Base-by-base conservation (phyloP, 2,113 vertebrate species). In the Baryphthengus martii region DNA sequence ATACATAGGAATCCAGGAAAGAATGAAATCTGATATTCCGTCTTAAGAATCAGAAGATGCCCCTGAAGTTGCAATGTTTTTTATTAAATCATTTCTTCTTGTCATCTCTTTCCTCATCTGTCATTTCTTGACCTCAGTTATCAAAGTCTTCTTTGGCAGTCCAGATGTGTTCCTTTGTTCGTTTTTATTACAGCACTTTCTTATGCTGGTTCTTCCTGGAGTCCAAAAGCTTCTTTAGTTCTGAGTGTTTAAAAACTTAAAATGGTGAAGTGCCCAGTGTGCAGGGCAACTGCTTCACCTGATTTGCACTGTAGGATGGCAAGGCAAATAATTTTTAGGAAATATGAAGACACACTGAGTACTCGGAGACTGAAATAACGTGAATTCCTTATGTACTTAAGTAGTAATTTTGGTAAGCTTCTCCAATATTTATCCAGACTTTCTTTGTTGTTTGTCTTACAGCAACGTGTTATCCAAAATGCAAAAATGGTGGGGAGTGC, bases 401-500 rank as follows among this genome's bases (percentile, higher is more conserved):
- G 9, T 26, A 55, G 13, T 23, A 65, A 37, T 26, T 90, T 78
- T 11, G 50, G 3, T 80, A 44, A 79, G 20, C 21, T 68, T 79
- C 49, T 52, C 8, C 18, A 50, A 0, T 47, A 75, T 40, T 92
- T 88, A 84, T 59, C 31, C 49, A 70, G 11, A 4, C 23, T 92
- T 86, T 77, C 10, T 76, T 90, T 92, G 11, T 79, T 73, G 11
- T 52, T 29, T 91, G 21, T 91, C 47, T 92, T 95, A 56, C 59
- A 97, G 97, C 97, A 86, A 97, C 92, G 6, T 97, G 99, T 96
- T 98, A 98, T 42, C 98, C 98, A 76, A 99, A 99, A 96, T 99
- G 99, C 97, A 99, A 99, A 97, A 99, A 99, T 20, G 98, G 98
- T 70, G 98, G 98, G 74, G 96, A 95, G 73, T 99, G 98, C 93